Evolutionary conservation across 2,797 vertebrate species (phyloP).

Genomic region (Sebastes trivittatus): DNA sequence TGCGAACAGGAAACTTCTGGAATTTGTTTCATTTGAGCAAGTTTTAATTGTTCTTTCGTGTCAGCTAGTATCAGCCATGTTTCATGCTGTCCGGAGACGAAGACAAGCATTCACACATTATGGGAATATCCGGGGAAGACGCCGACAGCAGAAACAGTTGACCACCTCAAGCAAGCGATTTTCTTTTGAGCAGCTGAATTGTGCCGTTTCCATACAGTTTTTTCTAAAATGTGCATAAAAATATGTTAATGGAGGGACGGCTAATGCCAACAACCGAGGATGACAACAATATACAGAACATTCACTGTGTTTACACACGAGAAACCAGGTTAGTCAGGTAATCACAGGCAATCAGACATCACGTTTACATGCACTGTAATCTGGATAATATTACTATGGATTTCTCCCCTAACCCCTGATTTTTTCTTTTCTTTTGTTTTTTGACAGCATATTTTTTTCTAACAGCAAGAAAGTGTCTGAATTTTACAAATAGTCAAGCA

Average conservation of each 20-base stretch:
- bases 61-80: too few relatives aligned
- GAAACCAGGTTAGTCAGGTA: background rate
- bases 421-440: background rate
- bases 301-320: background rate
- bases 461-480: background rate
- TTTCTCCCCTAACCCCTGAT: background rate
- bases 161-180: background rate
- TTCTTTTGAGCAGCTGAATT: background rate
- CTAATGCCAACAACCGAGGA: background rate
- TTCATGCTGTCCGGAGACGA: too few relatives aligned
- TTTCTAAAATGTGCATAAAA: too few relatives aligned
- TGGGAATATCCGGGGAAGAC: too few relatives aligned
- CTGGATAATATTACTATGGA: background rate
- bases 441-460: background rate
- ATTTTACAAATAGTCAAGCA: background rate
- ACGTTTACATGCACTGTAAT: background rate
- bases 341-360: background rate
- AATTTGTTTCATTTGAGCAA: too few relatives aligned
- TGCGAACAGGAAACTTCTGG: too few relatives aligned
- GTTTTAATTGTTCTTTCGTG: too few relatives aligned
- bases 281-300: background rate
- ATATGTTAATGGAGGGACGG: too few relatives aligned
- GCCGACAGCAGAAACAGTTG: too few relatives aligned
- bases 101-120: too few relatives aligned
- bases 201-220: background rate